Evolutionary conservation across 2,888 invertebrate genomes (phyloP).

Genomic region (Hypomecis punctinalis): DNA sequence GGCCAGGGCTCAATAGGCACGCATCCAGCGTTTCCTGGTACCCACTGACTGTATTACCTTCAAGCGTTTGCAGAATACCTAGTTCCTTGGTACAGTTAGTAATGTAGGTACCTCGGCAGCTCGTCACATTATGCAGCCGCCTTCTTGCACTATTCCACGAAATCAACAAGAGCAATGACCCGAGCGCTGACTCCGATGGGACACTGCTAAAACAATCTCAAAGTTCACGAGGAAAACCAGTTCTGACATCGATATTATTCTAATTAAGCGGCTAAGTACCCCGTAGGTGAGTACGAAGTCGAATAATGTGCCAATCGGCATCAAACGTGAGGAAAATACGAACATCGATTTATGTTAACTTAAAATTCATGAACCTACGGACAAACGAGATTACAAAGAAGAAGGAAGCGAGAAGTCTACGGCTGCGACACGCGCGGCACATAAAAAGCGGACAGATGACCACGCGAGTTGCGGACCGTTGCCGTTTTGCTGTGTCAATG

Average conservation of each 20-base stretch:
- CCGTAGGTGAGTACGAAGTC: conserved; percentile 26
- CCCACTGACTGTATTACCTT: conserved; percentile 64
- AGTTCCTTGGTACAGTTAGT: conserved; percentile 57
- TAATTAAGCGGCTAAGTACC: conserved; percentile 50
- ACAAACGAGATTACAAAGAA: conserved; percentile 54
- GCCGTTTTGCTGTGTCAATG: conserved; percentile 43
- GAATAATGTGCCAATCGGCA: conserved; percentile 50
- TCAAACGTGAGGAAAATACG: conserved; percentile 40
- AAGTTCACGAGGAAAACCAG: conserved; percentile 61
- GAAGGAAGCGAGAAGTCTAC: conserved; percentile 48
- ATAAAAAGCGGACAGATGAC: conserved; percentile 46
- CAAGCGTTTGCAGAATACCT: conserved; percentile 59
- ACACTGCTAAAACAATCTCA: conserved; percentile 45
- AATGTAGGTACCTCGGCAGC: conserved; percentile 45
- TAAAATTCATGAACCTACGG: conserved; percentile 52
- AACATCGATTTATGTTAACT: conserved; percentile 38
- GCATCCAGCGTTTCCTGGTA: conserved; percentile 75
- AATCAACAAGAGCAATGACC: conserved; percentile 55
- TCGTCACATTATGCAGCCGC: conserved; percentile 42
- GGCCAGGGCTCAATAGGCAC: conserved; percentile 71
- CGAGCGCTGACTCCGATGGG: conserved; percentile 33
- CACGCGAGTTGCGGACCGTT: conserved; percentile 32
- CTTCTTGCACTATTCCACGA: conserved; percentile 55
- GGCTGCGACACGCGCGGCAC: conserved; percentile 44
- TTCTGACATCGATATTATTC: conserved; percentile 43